Base-by-base conservation (phyloP, 2,113 vertebrate genomes). In the Numenius arquata region DNA sequence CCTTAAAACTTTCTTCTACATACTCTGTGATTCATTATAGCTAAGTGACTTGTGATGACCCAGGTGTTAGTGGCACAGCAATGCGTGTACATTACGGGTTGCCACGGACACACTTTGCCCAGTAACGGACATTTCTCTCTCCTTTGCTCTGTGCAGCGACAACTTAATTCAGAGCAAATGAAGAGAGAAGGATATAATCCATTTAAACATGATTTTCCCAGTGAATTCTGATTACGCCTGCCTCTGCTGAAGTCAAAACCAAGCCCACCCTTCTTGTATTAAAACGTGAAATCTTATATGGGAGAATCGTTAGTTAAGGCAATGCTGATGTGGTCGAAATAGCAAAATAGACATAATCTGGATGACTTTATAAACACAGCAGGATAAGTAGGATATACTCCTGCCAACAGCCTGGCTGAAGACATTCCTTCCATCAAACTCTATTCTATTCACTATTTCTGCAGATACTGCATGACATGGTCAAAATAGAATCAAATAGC, bases 21-120 rank as follows among this genome's bases (percentile, higher is more conserved):
- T 2, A 4, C 11, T 32, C 13, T 23, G 6, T 48, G 59, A 40
- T 36, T 63, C 12, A 5, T 15, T 20, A 2, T 0, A 65, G 34
- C 5, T 6, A 11, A 78, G 41, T 4, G 50, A 15, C 27, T 40
- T 10, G 23, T 66, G 36, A 15, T 59, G 61, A n/a, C 22, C 23
- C 29, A 27, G 10, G 20, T 19, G 12, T 29, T n/a, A 45, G 27
- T 6, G 61, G 36, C 45, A 66, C 0, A 1, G 21, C 32, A 82
- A 30, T 29, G 3, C 4, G 4, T 5, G 6, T 9, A 41, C 16
- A 1, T 20, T 53, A 17, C 36, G 45, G 43, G 30, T 15, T 66
- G 12, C 25, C 47, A 74, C 50, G 43, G 53, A 41, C 59, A 63
- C 30, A 3, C 9, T 72, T 30, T 53, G 22, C 11, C 45, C 38